Conservation (phyloP, 64 coral and sea anemone genomes). For the Montipora foliosa region DNA sequence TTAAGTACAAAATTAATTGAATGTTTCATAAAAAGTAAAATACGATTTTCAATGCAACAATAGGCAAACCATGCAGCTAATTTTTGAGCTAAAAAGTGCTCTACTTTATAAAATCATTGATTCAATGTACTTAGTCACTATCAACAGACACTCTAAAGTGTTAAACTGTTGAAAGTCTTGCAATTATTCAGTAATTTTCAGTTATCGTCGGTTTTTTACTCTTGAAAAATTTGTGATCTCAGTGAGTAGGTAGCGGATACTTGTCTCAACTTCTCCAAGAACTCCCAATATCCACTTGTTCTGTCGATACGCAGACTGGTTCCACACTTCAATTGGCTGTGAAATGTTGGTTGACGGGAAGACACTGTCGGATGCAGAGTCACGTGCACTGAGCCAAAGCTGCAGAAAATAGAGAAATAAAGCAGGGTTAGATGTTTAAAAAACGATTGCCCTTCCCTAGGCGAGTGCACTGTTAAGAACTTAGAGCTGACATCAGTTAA, state of each 20-base stretch:
- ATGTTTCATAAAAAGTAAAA: slow-evolving; percentile 14
- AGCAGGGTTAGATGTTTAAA: background rate
- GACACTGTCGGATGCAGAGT: background rate
- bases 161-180: background rate
- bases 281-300: slow-evolving; percentile 25
- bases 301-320: background rate
- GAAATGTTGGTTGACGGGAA: background rate
- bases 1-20: background rate
- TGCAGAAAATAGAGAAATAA: background rate
- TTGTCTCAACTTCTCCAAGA: background rate
- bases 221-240: background rate
- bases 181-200: background rate
- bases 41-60: background rate
- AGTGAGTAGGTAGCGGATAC: background rate
- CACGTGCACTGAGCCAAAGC: background rate
- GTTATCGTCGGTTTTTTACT: background rate
- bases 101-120: slow-evolving; percentile 40
- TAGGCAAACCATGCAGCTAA: background rate
- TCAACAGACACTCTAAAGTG: background rate
- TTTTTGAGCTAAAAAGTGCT: background rate
- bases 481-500: no score
- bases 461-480: no score
- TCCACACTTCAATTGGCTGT: background rate
- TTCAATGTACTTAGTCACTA: background rate
- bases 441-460: no score